These are phyloP conservation scores for Arctopsyche grandis DNA, from an alignment of 1,140 invertebrate genomes.

Conservation along the genomic window DNA sequence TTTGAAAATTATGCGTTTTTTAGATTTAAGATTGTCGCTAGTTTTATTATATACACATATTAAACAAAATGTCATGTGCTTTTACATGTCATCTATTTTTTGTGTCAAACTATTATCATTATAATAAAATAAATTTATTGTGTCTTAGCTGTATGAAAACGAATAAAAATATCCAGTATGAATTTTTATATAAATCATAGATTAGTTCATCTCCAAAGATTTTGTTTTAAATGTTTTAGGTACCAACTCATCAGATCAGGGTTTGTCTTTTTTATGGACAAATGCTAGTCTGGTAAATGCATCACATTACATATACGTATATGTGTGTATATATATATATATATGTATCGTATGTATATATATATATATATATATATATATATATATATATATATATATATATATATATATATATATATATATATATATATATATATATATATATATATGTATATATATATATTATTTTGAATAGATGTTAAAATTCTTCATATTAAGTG, in stretches of 20 bases:
- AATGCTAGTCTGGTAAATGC: conserved; percentile 29
- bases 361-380: conserved; percentile 9
- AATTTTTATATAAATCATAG: conserved; percentile 54
- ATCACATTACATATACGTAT: conserved; percentile 14
- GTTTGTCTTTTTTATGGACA: conserved; percentile 51
- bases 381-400: conserved; percentile 2
- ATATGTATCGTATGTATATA: neutral
- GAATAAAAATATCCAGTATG: conserved; percentile 53
- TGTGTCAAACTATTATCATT: conserved; percentile 56
- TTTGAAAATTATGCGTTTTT: conserved; percentile 12
- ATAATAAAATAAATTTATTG: conserved; percentile 54
- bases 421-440: neutral
- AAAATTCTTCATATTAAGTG: conserved; percentile 44
- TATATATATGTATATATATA: neutral
- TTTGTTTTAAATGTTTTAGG: conserved; percentile 53
- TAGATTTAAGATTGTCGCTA: conserved; percentile 54
- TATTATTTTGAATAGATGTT: conserved; percentile 39
- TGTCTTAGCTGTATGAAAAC: conserved; percentile 54
- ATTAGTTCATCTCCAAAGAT: conserved; percentile 54
- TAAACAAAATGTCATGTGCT: conserved; percentile 56
- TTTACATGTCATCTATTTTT: conserved; percentile 57
- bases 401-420: neutral
- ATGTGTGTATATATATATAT: neutral
- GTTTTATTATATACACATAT: conserved; percentile 56
- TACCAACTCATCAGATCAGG: conserved; percentile 53